phyloP scores from a whole-genome alignment of 2,797 vertebrate species.

The Zalophus californianus region DNA sequence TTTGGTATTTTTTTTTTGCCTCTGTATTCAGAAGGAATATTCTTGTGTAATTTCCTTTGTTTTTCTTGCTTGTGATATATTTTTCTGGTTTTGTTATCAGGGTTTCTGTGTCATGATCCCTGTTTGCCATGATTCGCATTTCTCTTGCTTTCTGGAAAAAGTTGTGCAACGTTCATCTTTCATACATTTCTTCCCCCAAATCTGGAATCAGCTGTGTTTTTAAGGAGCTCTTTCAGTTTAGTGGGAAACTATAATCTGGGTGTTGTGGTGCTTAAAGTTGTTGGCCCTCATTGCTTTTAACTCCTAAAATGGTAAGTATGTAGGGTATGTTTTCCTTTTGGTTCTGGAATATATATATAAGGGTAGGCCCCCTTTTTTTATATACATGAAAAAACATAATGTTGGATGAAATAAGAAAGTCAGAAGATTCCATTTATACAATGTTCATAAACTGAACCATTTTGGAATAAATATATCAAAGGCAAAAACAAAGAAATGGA shows the following conservation, averaged over 20 bases:
- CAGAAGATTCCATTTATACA: not conserved
- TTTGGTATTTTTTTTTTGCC: not conserved
- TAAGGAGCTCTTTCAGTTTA: not conserved
- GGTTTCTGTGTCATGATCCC: not conserved
- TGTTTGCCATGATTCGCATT: not conserved
- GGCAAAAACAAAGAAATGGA: not conserved
- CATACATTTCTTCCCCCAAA: not conserved
- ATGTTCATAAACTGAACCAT: conserved; percentile 19
- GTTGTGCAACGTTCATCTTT: not conserved
- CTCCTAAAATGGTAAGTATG: not conserved
- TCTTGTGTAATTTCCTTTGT: not conserved
- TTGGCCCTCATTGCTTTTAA: not conserved
- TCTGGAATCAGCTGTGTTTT: not conserved
- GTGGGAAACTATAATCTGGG: not conserved
- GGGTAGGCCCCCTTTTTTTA: not conserved
- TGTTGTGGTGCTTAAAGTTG: not conserved
- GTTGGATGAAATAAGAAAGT: not conserved
- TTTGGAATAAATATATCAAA: not conserved
- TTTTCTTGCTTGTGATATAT: not conserved
- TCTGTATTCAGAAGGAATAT: not conserved
- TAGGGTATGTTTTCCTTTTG: not conserved
- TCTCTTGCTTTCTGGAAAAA: not conserved
- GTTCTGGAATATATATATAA: not conserved
- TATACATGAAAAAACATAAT: not conserved
- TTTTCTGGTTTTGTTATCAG: not conserved